Evolutionary conservation across 2,113 vertebrate species (phyloP).

Genomic region (Nibea coibor): DNA sequence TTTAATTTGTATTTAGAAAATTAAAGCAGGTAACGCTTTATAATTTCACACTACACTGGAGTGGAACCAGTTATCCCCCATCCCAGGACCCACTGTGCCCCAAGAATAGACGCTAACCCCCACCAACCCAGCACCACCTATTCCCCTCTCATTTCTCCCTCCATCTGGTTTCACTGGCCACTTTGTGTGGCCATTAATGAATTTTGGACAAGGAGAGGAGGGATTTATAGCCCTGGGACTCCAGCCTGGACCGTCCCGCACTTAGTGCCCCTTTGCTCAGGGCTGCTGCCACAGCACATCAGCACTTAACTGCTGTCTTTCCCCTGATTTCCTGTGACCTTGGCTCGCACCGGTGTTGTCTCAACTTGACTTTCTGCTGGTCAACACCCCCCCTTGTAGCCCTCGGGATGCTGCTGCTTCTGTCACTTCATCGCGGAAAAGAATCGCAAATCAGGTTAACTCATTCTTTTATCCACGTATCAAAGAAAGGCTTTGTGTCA

Average conservation of each 20-base stretch:
- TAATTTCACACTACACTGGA: conserved; percentile 95
- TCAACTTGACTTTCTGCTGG: conserved; percentile 46
- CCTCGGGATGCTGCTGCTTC: not conserved
- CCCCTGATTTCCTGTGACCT: conserved; percentile 63
- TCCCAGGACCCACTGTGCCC: conserved; percentile 42
- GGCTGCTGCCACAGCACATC: conserved; percentile 65
- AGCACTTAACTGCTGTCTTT: conserved; percentile 64
- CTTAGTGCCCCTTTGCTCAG: conserved; percentile 63
- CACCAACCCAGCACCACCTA: conserved; percentile 37
- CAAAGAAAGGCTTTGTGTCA: conserved; percentile 60
- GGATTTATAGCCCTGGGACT: conserved; percentile 75
- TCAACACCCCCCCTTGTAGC: conserved; percentile 22
- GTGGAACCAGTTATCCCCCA: conserved; percentile 83
- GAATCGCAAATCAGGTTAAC: conserved; percentile 32
- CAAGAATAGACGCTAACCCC: conserved; percentile 41
- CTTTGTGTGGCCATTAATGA: conserved; percentile 83
- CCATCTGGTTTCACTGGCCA: conserved; percentile 71
- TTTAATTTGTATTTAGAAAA: conserved; percentile 99
- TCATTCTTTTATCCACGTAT: conserved; percentile 36
- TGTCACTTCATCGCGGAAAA: conserved; percentile 21
- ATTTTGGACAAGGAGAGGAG: conserved; percentile 85
- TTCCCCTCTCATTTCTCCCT: conserved; percentile 49
- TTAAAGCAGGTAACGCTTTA: conserved; percentile 98
- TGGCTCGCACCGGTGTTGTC: conserved; percentile 41
- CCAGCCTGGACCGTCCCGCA: conserved; percentile 69